Evolutionary conservation across 2,113 vertebrate genomes (phyloP).

Genomic region (Aptenodytes patagonicus): DNA sequence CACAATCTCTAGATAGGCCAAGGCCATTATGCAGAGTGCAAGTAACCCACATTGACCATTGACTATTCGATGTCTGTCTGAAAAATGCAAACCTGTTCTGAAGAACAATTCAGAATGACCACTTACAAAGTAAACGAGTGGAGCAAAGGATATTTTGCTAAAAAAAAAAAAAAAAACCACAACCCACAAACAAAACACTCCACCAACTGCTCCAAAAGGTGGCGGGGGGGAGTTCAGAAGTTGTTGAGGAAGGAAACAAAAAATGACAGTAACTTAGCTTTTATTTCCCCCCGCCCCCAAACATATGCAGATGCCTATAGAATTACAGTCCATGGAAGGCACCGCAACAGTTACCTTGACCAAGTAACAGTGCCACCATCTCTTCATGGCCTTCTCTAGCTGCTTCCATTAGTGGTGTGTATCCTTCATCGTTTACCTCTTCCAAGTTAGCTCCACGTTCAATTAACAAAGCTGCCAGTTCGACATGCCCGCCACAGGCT

Average conservation of each 20-base stretch:
- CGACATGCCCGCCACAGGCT: constrained; percentile 95
- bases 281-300: too few species aligned
- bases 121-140: background rate
- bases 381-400: constrained; percentile 97
- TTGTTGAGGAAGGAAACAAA: background rate
- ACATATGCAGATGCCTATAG: accelerated
- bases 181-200: too few species aligned
- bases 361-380: constrained; percentile 96
- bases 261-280: too few species aligned
- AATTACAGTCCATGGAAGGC: accelerated
- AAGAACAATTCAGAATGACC: background rate
- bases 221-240: background rate
- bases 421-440: constrained; percentile 98
- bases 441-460: constrained; percentile 97
- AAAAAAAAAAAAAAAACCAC: background rate
- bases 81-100: background rate
- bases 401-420: constrained; percentile 98
- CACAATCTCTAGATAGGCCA: background rate
- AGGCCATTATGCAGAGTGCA: accelerated
- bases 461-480: constrained; percentile 93
- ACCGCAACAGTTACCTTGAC: constrained; percentile 81
- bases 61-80: accelerated
- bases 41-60: accelerated
- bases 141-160: background rate
- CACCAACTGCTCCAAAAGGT: background rate